Evolutionary conservation across 2,113 vertebrate genomes (phyloP), one percentile per base, ranked within the genome.

Genomic region (Ctenodactylus gundi): DNA sequence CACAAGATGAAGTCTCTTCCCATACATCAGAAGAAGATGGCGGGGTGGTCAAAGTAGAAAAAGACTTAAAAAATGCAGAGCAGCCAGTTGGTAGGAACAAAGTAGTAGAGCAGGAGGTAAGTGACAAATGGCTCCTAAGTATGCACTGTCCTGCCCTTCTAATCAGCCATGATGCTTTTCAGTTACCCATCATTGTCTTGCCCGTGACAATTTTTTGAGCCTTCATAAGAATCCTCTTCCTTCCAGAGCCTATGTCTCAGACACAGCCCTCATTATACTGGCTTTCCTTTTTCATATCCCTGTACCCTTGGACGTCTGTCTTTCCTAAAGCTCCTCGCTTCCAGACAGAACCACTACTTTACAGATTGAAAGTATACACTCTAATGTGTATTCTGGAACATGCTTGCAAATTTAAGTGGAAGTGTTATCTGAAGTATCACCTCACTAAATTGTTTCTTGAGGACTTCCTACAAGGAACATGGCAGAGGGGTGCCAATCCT

Each of bases 1-100:
- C 98, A n/a, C 98, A 98, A 93, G 98, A 99, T 96, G 98, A 98
- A 97, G 97, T 97, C 85, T 99, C 98, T 95, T 99, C 98, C 68
- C 98, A 98, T 67, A 98, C 98, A 0, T 98, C 98, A 2, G 98
- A 98, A 95, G 98, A 98, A 93, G 98, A 98, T 85, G 97, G 97
- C 58, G 97, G 97, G 60, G 49, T 94, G 91, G 96, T 98, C 90
- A 98, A 98, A 92, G 98, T 98, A 95, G 98, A 98, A 87, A 98
- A 98, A 68, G 98, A 99, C 58, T 88, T 98, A 85, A 98, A 97
- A 91, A 97, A 96, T 62, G 70, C 95, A 86, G 97, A 98, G 53
- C 97, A 94, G 64, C 97, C 98, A 77, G 92, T 88, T 94, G 91
- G 94, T 68, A 95, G 92, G 94, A 95, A 94, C 3, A 87, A 95